Evolutionary conservation across 2,888 invertebrate genomes (phyloP).

Genomic region (Lepidocyrtinus sp.): DNA sequence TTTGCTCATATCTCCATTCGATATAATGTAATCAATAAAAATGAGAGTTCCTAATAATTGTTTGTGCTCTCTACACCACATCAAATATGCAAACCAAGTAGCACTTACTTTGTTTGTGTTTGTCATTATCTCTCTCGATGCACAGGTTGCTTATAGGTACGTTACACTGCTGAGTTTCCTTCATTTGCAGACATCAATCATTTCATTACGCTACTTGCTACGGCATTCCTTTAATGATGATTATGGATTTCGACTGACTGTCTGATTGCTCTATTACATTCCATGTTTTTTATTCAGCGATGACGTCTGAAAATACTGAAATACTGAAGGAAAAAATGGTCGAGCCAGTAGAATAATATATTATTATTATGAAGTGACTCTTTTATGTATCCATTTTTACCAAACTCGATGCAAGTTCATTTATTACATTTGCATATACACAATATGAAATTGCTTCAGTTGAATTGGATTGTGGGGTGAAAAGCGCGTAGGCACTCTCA

Average conservation of each 20-base stretch:
- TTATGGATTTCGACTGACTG: constrained; percentile 45
- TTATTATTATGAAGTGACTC: constrained; percentile 8
- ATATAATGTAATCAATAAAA: not conserved
- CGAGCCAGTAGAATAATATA: constrained; percentile 4
- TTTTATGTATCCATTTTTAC: constrained; percentile 27
- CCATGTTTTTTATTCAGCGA: constrained; percentile 29
- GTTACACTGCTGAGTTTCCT: constrained; percentile 14
- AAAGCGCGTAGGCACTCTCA: no score
- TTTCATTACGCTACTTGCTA: constrained; percentile 37
- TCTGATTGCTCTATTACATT: constrained; percentile 48
- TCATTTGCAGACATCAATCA: constrained; percentile 49
- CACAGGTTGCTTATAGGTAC: not conserved
- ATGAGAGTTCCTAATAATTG: not conserved
- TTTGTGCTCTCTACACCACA: not conserved
- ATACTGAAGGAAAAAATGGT: no score
- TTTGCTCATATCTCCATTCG: no score
- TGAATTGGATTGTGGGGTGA: not conserved
- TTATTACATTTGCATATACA: constrained; percentile 35
- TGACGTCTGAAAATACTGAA: no score
- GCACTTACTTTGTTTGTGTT: not conserved
- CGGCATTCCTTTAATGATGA: constrained; percentile 37
- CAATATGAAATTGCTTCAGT: not conserved
- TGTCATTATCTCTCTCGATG: not conserved
- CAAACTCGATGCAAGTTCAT: constrained; percentile 30
- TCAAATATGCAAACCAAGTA: not conserved